A percentile compares a stretch with the other conserved stretches of the same genome.
phyloP scores from a whole-genome alignment of 2,797 vertebrate genomes.

The Hemibagrus guttatus region DNA sequence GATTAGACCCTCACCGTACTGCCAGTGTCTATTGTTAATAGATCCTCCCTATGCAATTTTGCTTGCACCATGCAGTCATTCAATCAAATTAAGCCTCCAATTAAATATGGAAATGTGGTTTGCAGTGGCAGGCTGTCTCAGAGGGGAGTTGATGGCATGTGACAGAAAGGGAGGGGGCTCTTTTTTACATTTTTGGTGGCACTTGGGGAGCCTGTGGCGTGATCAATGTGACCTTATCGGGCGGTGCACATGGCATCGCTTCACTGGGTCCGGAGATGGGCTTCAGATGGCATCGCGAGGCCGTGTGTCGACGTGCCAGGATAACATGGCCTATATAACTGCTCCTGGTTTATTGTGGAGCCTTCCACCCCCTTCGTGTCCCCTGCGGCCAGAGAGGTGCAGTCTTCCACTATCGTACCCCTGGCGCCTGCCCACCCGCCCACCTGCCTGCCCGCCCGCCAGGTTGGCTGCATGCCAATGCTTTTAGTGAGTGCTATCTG shows the following conservation, averaged over 20 bases:
- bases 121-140: constrained; percentile 86
- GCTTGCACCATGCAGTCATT: constrained; percentile 56
- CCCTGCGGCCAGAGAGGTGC: constrained; percentile 48
- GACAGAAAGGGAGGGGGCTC: constrained; percentile 39
- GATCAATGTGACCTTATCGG: constrained; percentile 83
- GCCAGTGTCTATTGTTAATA: constrained; percentile 56
- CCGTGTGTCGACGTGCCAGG: constrained; percentile 36
- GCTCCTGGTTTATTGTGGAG: constrained; percentile 26
- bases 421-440: constrained; percentile 57
- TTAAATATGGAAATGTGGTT: constrained; percentile 95
- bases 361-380: constrained; percentile 20
- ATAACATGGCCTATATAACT: constrained; percentile 36
- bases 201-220: constrained; percentile 68
- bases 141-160: constrained; percentile 74
- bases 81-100: constrained; percentile 90
- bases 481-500: constrained; percentile 98
- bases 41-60: constrained; percentile 57
- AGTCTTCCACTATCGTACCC: constrained; percentile 76
- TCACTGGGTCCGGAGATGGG: constrained; percentile 67
- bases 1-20: constrained; percentile 52
- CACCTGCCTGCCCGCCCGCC: constrained; percentile 61
- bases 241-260: constrained; percentile 78
- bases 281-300: constrained; percentile 20
- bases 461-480: constrained; percentile 92
- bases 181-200: constrained; percentile 15